These are phyloP conservation scores for Scaptomyza tumidula DNA, from an alignment of 2,888 invertebrate genomes.

Conservation along the genomic window DNA sequence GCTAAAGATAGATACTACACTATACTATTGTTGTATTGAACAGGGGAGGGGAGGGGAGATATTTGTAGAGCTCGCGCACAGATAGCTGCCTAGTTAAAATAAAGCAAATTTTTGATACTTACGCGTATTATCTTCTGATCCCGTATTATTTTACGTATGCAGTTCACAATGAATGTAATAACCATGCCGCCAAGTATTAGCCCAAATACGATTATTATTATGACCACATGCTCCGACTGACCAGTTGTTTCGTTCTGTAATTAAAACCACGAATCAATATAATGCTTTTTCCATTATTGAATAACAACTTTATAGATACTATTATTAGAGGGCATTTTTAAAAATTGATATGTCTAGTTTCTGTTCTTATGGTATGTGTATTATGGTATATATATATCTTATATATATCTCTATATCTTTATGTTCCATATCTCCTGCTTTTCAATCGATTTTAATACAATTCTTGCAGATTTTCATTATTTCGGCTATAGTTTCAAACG, in stretches of 20 bases:
- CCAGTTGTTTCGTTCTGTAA: conserved; percentile 74
- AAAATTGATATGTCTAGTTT: neutral
- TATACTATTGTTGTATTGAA: conserved; percentile 2
- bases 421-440: no score
- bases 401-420: no score
- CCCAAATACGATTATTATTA: conserved; percentile 94
- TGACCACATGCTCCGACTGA: conserved; percentile 90
- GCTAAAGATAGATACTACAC: conserved; percentile 3
- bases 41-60: neutral
- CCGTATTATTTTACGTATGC: conserved; percentile 92
- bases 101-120: conserved; percentile 79
- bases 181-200: conserved; percentile 95
- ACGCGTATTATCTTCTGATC: conserved; percentile 95
- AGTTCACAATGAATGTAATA: conserved; percentile 94
- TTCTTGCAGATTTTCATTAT: no score
- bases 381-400: no score
- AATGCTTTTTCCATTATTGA: neutral
- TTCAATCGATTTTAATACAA: no score
- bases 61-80: conserved; percentile 16
- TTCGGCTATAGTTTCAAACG: no score
- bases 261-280: neutral
- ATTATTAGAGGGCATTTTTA: no score
- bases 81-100: conserved; percentile 32
- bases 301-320: neutral
- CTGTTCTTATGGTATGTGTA: no score